phyloP scores from a whole-genome alignment of 2,797 vertebrate species.

The Pseudochirops corinnae region DNA sequence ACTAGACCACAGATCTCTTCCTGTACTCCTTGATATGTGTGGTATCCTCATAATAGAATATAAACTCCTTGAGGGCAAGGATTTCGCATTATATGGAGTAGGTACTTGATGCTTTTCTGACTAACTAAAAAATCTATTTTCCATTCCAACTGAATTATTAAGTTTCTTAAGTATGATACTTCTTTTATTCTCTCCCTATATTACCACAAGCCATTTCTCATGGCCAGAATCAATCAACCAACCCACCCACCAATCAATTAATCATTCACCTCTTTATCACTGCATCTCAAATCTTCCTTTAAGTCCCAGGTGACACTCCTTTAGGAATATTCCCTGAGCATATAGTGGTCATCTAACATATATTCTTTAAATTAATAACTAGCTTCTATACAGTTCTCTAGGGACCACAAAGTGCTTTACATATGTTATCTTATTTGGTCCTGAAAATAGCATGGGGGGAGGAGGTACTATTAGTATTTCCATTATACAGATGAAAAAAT shows the following conservation, averaged over 20 bases:
- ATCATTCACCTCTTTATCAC: not conserved
- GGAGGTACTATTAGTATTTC: not conserved
- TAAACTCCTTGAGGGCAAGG: not conserved
- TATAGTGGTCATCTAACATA: not conserved
- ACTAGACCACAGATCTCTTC: not conserved
- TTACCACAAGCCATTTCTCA: not conserved
- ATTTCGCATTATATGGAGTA: not conserved
- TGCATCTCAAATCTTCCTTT: not conserved
- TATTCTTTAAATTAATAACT: not conserved
- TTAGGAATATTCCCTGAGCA: not conserved
- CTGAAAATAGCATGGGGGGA: not conserved
- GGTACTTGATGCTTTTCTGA: not conserved
- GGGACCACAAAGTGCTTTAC: not conserved
- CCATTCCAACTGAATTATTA: not conserved
- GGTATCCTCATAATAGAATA: not conserved
- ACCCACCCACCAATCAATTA: not conserved
- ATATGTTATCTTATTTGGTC: not conserved
- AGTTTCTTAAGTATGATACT: too few species aligned
- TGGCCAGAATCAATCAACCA: not conserved
- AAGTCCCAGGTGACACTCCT: not conserved
- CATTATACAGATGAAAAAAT: not conserved
- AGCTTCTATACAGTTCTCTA: not conserved
- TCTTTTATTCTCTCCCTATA: too few species aligned
- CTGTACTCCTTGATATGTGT: not conserved
- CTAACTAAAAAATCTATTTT: not conserved